These are phyloP conservation scores for Peromyscus melanophrys DNA, from an alignment of 2,797 vertebrate species.

Conservation along the genomic window DNA sequence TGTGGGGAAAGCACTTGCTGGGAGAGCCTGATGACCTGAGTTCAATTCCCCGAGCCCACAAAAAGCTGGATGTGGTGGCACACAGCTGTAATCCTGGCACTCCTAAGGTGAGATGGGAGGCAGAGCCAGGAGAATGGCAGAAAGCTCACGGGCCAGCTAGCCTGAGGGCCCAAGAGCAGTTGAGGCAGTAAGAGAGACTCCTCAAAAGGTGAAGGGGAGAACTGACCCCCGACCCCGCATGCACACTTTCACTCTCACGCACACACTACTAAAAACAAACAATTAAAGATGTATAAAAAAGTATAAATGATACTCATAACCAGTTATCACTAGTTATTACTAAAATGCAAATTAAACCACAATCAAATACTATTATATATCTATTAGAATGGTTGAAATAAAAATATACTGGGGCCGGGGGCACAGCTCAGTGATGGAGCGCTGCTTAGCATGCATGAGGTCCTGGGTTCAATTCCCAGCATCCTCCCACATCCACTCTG, in stretches of 20 bases:
- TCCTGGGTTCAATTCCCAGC: not conserved
- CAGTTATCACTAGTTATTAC: not conserved
- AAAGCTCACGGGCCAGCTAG: not conserved
- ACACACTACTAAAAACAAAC: not conserved
- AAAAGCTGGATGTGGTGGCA: not conserved
- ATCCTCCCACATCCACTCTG: not conserved
- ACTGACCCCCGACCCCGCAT: not conserved
- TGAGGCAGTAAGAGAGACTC: not conserved
- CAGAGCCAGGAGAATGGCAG: not conserved
- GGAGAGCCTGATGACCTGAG: not conserved
- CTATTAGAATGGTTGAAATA: not conserved
- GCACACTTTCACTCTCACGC: not conserved
- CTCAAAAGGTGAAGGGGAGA: not conserved
- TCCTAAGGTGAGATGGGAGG: not conserved
- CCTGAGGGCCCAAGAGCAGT: not conserved
- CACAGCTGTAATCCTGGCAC: not conserved
- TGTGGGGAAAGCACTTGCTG: not conserved
- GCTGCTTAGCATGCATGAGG: not conserved
- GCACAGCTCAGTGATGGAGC: not conserved
- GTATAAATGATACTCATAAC: not conserved
- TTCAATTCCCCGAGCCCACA: not conserved
- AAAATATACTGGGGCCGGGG: not conserved
- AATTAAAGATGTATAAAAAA: not conserved
- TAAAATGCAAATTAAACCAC: not conserved
- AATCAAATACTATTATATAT: not conserved